Evolutionary conservation across 1,140 invertebrate genomes (phyloP).

Genomic region (Laupala kohalensis): DNA sequence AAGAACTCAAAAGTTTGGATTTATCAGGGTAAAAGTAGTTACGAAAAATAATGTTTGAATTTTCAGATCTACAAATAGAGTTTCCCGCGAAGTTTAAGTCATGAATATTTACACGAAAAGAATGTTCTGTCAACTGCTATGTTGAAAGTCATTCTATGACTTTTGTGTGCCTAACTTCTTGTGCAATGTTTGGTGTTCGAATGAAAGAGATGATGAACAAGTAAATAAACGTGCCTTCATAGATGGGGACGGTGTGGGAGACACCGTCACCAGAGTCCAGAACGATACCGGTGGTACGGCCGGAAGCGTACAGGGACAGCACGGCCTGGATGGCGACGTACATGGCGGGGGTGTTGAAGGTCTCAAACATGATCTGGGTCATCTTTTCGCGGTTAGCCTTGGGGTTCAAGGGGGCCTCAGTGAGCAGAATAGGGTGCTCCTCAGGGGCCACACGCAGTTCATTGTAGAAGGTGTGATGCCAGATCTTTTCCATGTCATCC

Average conservation of each 20-base stretch:
- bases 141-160: too few species aligned
- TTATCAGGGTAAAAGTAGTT: too few species aligned
- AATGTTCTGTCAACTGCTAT: too few species aligned
- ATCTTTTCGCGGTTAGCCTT: conserved; percentile 75
- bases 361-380: conserved; percentile 72
- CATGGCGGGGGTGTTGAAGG: conserved; percentile 68
- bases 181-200: too few species aligned
- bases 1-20: too few species aligned
- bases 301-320: conserved; percentile 70
- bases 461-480: conserved; percentile 93
- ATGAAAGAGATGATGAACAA: too few species aligned
- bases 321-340: conserved; percentile 72
- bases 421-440: conserved; percentile 82
- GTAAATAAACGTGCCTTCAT: conserved; percentile 46
- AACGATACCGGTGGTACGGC: conserved; percentile 74
- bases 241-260: conserved; percentile 88
- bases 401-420: conserved; percentile 84
- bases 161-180: too few species aligned
- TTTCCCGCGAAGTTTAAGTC: too few species aligned
- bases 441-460: conserved; percentile 87
- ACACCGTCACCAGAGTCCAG: conserved; percentile 88
- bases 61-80: too few species aligned
- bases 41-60: too few species aligned
- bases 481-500: conserved; percentile 97
- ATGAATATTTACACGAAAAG: too few species aligned